Percentiles rank a stretch among this genome's conserved stretches.
phyloP scores from a whole-genome alignment of 2,797 vertebrate genomes.

The Acrossocheilus wenchowensis region DNA sequence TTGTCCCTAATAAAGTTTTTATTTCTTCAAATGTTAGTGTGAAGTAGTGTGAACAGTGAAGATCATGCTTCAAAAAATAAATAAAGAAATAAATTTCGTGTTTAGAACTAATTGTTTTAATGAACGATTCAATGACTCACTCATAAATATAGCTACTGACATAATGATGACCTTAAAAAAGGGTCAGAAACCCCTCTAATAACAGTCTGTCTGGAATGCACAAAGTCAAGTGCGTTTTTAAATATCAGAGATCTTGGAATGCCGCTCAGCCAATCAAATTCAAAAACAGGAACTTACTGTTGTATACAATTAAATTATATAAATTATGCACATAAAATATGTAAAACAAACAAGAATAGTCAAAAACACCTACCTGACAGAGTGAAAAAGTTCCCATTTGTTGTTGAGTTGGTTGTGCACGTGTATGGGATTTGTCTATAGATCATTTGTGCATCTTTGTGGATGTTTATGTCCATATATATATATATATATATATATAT shows the following conservation, averaged over 20 bases:
- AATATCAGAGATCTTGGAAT: no score
- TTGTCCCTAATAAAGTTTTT: neutral
- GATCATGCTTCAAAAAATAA: neutral
- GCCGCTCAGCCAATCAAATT: no score
- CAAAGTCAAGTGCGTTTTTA: no score
- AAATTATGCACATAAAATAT: no score
- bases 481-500: neutral
- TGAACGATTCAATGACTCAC: neutral
- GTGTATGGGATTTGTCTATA: neutral
- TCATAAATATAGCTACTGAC: neutral
- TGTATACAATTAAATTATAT: no score
- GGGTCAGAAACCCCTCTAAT: no score
- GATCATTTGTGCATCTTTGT: neutral
- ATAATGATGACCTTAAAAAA: neutral
- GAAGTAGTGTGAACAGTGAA: neutral
- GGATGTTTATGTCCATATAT: neutral
- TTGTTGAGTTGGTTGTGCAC: constrained; percentile 1
- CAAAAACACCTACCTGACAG: neutral
- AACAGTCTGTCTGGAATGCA: no score
- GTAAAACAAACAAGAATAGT: no score
- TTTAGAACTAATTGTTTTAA: neutral
- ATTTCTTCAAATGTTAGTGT: neutral
- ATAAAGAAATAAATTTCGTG: neutral
- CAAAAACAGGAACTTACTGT: no score
- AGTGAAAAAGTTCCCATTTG: neutral